A percentile compares a stretch with the other conserved stretches of the same genome.
Conservation (phyloP, 2,113 vertebrate genomes). For the Silurus glanis region DNA sequence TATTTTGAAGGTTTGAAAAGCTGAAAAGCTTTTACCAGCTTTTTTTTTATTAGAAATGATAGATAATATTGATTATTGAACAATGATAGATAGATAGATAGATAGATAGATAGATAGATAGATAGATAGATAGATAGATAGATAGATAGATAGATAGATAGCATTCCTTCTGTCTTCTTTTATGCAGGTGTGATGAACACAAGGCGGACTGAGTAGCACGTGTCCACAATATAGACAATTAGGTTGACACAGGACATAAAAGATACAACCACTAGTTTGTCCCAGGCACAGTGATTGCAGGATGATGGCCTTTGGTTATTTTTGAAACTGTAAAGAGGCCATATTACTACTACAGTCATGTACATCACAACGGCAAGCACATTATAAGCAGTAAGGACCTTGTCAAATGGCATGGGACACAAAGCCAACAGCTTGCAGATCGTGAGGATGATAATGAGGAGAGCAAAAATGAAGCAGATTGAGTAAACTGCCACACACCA, state of each 20-base stretch:
- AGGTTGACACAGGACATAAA: conserved; percentile 82
- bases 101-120: background rate
- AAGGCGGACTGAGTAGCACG: conserved; percentile 76
- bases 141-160: background rate
- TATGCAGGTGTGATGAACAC: conserved; percentile 67
- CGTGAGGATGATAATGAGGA: conserved; percentile 79
- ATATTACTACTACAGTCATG: conserved; percentile 78
- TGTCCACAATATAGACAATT: conserved; percentile 79
- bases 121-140: background rate
- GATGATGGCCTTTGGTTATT: rapidly evolving
- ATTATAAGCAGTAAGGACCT: conserved; percentile 74
- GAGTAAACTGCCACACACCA: conserved; percentile 86
- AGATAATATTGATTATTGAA: background rate
- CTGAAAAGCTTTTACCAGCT: background rate
- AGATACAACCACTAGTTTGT: conserved; percentile 70
- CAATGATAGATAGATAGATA: background rate
- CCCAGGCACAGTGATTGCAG: conserved; percentile 30
- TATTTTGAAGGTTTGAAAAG: background rate
- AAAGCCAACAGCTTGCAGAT: conserved; percentile 72
- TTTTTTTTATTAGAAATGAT: too few species aligned
- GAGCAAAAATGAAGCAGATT: conserved; percentile 80
- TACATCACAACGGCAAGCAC: conserved; percentile 80
- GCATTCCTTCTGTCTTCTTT: background rate
- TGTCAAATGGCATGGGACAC: conserved; percentile 71
- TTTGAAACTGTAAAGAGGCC: conserved; percentile 79